These are phyloP conservation scores for Dinocampus coccinellae DNA, from an alignment of 2,888 invertebrate species.

Conservation along the genomic window DNA sequence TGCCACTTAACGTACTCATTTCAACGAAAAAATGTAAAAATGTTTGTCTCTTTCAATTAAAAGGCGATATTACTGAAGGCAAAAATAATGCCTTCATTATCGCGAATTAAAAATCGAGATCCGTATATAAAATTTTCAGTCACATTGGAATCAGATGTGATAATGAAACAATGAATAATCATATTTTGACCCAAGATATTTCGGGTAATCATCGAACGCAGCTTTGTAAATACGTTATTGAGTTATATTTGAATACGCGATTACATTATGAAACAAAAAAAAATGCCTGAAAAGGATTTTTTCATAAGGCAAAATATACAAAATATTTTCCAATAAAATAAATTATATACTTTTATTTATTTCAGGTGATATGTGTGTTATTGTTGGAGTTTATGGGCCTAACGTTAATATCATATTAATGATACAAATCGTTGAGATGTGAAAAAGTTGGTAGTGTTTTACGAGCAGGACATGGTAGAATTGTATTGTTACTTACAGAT, in stretches of 20 bases:
- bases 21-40: no score
- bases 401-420: constrained; percentile 77
- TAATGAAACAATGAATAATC: background rate
- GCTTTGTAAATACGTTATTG: background rate
- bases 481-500: constrained; percentile 82
- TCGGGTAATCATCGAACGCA: no score
- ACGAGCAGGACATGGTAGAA: constrained; percentile 83
- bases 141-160: background rate
- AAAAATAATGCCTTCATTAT: no score
- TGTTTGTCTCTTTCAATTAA: no score
- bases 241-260: background rate
- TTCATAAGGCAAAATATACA: no score
- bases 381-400: constrained; percentile 87
- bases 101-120: no score
- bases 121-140: no score
- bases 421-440: constrained; percentile 78
- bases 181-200: background rate
- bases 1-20: no score
- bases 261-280: background rate
- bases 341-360: constrained; percentile 44
- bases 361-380: constrained; percentile 82
- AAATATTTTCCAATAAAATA: constrained; percentile 17
- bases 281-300: no score
- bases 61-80: no score
- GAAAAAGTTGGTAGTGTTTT: constrained; percentile 84